These are phyloP conservation scores for Oryctes rhinoceros DNA, from an alignment of 1,140 invertebrate species.

Conservation along the genomic window DNA sequence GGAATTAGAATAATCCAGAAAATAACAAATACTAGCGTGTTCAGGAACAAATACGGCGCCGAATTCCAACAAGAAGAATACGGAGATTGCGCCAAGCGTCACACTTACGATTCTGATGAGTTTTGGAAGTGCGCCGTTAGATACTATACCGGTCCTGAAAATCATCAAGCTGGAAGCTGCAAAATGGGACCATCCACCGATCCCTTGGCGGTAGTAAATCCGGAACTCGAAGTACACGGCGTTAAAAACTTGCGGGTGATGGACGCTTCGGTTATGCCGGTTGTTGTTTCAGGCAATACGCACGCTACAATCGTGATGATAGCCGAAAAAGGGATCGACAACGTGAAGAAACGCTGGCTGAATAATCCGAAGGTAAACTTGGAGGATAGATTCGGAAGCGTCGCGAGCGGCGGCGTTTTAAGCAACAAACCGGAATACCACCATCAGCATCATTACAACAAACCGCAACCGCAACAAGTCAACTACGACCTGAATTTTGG, in stretches of 20 bases:
- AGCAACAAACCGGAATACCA: too few species aligned
- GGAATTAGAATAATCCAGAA: constrained; percentile 70
- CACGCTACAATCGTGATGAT: constrained; percentile 87
- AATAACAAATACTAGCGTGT: constrained; percentile 72
- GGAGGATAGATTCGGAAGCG: neutral
- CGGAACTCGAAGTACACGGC: constrained; percentile 74
- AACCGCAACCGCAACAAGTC: too few species aligned
- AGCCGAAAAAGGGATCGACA: constrained; percentile 80
- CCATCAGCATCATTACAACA: too few species aligned
- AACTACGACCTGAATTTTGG: too few species aligned
- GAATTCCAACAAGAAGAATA: constrained; percentile 63
- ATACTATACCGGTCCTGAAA: constrained; percentile 80
- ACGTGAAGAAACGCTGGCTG: constrained; percentile 75
- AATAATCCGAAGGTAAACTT: neutral
- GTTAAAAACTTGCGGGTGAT: constrained; percentile 75
- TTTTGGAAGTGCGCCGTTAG: constrained; percentile 84
- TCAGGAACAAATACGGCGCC: constrained; percentile 76
- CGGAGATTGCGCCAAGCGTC: constrained; percentile 60
- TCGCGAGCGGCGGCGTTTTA: too few species aligned
- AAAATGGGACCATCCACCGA: constrained; percentile 79
- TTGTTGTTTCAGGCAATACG: constrained; percentile 79
- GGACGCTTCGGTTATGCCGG: constrained; percentile 83
- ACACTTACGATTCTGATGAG: constrained; percentile 77
- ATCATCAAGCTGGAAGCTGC: constrained; percentile 85
- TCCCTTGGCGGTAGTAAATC: constrained; percentile 75